Evolutionary conservation across 2,797 vertebrate genomes (phyloP).

Genomic region (Gephyroberyx darwinii): DNA sequence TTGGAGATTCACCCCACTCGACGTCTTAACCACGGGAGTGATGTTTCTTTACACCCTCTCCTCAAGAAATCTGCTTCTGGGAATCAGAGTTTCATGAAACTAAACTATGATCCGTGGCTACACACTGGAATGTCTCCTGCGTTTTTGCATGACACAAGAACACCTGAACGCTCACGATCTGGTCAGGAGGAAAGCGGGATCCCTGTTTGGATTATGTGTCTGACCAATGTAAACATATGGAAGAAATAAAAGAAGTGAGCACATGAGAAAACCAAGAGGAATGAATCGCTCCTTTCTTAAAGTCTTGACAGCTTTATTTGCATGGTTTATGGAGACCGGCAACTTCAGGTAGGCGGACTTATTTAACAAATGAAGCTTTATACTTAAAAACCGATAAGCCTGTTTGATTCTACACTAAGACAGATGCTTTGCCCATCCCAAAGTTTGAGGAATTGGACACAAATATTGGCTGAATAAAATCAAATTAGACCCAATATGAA

Average conservation of each 20-base stretch:
- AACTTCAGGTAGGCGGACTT: slow-evolving; percentile 91
- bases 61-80: slow-evolving; percentile 40
- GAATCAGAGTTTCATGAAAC: slow-evolving; percentile 70
- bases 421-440: neutral
- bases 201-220: slow-evolving; percentile 75
- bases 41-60: slow-evolving; percentile 54
- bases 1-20: slow-evolving; percentile 55
- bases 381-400: neutral
- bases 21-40: slow-evolving; percentile 45
- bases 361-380: slow-evolving; percentile 2
- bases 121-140: slow-evolving; percentile 74
- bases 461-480: neutral
- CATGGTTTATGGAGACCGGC: slow-evolving; percentile 90
- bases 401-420: neutral
- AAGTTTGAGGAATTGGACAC: slow-evolving; percentile 17
- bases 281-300: slow-evolving; percentile 93
- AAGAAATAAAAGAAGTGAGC: slow-evolving; percentile 77
- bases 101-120: slow-evolving; percentile 74
- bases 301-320: slow-evolving; percentile 93
- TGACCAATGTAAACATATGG: slow-evolving; percentile 79
- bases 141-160: slow-evolving; percentile 66
- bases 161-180: slow-evolving; percentile 61
- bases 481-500: neutral
- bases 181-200: slow-evolving; percentile 61
- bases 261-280: slow-evolving; percentile 89